phyloP scores from a whole-genome alignment of 2,797 vertebrate species.

The Phylloscopus collybita region DNA sequence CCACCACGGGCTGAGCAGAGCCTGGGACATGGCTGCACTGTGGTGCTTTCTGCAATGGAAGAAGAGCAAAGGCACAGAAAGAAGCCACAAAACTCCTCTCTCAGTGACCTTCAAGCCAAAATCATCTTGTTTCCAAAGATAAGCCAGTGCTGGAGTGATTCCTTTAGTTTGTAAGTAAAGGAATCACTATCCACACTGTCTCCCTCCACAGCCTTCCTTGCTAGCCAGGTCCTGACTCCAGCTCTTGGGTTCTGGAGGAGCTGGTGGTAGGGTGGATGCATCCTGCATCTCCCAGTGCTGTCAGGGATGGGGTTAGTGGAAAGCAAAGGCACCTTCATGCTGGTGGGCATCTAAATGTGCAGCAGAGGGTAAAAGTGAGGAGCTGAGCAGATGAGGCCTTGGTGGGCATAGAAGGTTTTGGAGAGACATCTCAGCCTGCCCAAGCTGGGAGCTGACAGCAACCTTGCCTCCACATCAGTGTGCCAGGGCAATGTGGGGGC shows the following conservation, averaged over 20 bases:
- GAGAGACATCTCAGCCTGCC: not conserved
- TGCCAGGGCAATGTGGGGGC: not conserved
- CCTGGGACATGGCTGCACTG: not conserved
- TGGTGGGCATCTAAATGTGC: not conserved
- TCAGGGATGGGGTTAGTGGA: not conserved
- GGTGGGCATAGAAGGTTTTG: not conserved
- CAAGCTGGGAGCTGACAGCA: not conserved
- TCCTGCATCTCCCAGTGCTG: not conserved
- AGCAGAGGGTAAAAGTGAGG: not conserved
- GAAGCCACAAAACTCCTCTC: not conserved
- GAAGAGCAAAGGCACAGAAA: not conserved
- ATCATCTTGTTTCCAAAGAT: not conserved
- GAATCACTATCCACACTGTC: fast-evolving
- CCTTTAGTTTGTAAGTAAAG: not conserved
- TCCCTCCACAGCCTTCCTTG: not conserved
- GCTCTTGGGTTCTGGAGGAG: not conserved
- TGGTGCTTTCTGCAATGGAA: not conserved
- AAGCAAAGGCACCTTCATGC: not conserved
- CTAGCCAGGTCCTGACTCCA: fast-evolving
- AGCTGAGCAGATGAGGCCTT: not conserved
- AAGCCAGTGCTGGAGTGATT: not conserved
- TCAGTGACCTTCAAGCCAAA: not conserved
- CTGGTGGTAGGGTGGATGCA: not conserved
- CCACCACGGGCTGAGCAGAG: fast-evolving
- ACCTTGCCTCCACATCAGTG: fast-evolving